These are phyloP conservation scores for Calcarius ornatus DNA, from an alignment of 2,113 vertebrate species.

Conservation along the genomic window DNA sequence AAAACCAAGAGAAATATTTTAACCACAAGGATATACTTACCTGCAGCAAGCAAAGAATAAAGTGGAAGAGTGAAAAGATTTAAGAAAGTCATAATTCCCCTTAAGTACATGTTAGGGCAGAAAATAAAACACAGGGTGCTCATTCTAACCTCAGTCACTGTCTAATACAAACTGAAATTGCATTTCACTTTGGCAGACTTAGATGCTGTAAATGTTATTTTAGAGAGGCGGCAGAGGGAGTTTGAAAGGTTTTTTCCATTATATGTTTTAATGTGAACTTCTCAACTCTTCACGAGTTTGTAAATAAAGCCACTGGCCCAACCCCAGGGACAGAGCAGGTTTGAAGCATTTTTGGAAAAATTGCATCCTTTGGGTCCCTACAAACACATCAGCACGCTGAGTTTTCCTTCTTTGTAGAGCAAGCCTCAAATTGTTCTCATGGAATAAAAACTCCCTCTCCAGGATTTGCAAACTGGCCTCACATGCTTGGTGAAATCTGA, in stretches of 20 bases:
- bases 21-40: not conserved
- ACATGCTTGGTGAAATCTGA: rapidly evolving
- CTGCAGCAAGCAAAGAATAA: not conserved
- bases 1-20: not conserved
- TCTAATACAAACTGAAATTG: not conserved
- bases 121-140: not conserved
- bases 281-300: not conserved
- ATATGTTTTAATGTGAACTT: not conserved
- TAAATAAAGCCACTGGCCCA: not conserved
- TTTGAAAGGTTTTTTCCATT: not conserved
- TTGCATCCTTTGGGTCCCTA: not conserved
- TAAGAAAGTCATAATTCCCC: not conserved
- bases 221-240: not conserved
- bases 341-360: not conserved
- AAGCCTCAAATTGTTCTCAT: not conserved
- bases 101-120: not conserved
- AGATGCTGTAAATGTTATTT: not conserved
- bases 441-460: not conserved
- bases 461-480: not conserved
- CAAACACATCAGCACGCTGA: rapidly evolving
- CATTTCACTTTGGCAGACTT: not conserved
- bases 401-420: not conserved
- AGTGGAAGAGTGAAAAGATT: not conserved
- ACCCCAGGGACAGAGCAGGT: not conserved
- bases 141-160: not conserved